Evolutionary conservation across 2,888 invertebrate genomes (phyloP), one percentile per base, ranked within the genome.

Genomic region (Conops quadrifasciatus): DNA sequence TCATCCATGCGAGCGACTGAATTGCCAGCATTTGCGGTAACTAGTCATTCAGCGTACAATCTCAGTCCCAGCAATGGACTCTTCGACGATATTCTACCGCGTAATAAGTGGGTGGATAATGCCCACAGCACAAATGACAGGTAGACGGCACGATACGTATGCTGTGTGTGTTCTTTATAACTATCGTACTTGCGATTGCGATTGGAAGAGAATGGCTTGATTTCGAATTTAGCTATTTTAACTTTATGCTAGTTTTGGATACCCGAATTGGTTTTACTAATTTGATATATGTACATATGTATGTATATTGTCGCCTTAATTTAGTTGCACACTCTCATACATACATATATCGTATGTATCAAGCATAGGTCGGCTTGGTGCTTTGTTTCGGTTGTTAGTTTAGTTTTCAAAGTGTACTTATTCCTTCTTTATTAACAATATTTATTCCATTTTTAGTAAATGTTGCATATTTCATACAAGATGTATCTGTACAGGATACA

Each of bases 71-170:
- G 45, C 60, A 36, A 5, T 36, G 60, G 68, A 62, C 19, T 56
- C 21, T 36, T 9, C 36, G 66, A 66, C 43, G 36, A 36, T 36
- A 53, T 53, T 62, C 19, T 62, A 49, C 15, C 51, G 68, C 9
- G 45, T n/a, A 43, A 16, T 21, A 51, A 21, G 19, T 62, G 49
- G 68, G 49, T 36, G 28, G 24, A 21, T 21, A 58, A 36, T 36
- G 47, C 76, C 72, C 78, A 80, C 77, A 78, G 79, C 70, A 81
- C 80, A 72, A 77, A 75, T 65, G 75, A 77, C 78, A 81, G 82
- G 82, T 81, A 81, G 80, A 71, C 71, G 67, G n/a, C n/a, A 72
- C 67, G 70, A 64, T 69, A 67, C 47, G 58, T 47, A 63, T 43
- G 47, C 63, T 49, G 2, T 71, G 36, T 36, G 36, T 36, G 4